A percentile compares a stretch with the other conserved stretches of the same genome.
These are phyloP conservation scores for Leptopilina myrica DNA, from an alignment of 2,888 invertebrate species.

Conservation along the genomic window DNA sequence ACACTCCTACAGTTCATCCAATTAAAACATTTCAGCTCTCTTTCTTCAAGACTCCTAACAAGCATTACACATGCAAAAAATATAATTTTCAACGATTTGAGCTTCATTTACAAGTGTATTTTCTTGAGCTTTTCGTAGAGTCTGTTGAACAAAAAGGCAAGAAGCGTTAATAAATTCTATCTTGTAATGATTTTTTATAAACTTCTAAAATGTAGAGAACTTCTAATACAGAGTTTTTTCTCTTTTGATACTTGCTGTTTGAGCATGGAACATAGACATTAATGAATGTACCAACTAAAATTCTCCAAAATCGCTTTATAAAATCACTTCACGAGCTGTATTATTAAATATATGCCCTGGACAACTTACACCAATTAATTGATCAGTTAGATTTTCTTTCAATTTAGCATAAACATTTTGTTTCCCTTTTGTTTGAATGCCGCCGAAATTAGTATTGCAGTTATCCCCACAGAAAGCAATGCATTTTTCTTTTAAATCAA, in stretches of 20 bases:
- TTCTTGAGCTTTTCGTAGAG: not conserved
- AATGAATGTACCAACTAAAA: constrained; percentile 54
- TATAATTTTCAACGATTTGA: constrained; percentile 26
- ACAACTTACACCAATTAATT: constrained; percentile 60
- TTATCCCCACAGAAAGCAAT: constrained; percentile 65
- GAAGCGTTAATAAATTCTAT: constrained; percentile 39
- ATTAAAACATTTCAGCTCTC: constrained; percentile 38
- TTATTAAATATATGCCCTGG: constrained; percentile 62
- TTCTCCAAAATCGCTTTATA: constrained; percentile 51
- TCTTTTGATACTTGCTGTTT: constrained; percentile 49
- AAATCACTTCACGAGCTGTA: constrained; percentile 55
- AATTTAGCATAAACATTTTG: constrained; percentile 60
- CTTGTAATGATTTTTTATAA: constrained; percentile 26
- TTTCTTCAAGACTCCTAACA: constrained; percentile 31
- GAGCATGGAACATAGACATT: constrained; percentile 52
- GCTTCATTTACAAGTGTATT: constrained; percentile 7
- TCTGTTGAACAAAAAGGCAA: constrained; percentile 31
- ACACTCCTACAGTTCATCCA: constrained; percentile 39
- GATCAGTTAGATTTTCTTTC: constrained; percentile 54
- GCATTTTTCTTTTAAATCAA: constrained; percentile 57
- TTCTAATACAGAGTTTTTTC: constrained; percentile 50
- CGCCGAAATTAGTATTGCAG: constrained; percentile 64
- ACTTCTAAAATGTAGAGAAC: not conserved
- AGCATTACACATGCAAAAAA: constrained; percentile 43
- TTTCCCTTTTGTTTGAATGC: constrained; percentile 52